Evolutionary conservation across 2,888 invertebrate genomes (phyloP).

Genomic region (Dryadula phaetusa): DNA sequence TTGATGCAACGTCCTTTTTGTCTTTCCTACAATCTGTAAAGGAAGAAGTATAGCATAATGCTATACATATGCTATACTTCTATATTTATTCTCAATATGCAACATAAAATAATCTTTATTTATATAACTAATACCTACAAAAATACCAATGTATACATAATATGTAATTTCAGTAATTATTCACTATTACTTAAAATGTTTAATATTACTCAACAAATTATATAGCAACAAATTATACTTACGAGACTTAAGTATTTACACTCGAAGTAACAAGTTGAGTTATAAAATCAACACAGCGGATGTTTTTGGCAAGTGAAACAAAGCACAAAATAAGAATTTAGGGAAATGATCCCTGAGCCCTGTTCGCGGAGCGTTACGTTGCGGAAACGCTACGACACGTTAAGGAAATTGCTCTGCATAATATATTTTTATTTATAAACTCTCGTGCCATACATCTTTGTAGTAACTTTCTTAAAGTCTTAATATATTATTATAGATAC

Average conservation of each 20-base stretch:
- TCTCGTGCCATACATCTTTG: background rate
- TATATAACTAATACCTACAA: too few species aligned
- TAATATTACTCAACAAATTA: background rate
- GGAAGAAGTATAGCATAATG: too few species aligned
- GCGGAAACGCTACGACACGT: constrained; percentile 30
- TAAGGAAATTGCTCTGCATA: constrained; percentile 29
- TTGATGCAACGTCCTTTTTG: too few species aligned
- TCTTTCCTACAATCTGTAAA: too few species aligned
- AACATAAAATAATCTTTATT: too few species aligned
- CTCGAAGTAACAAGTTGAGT: constrained; percentile 37
- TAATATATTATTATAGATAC: background rate
- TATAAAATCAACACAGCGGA: constrained; percentile 27
- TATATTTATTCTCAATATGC: too few species aligned
- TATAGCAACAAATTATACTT: too few species aligned
- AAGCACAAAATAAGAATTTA: constrained; percentile 42
- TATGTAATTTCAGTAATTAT: too few species aligned
- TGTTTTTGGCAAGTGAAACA: constrained; percentile 42
- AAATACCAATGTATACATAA: too few species aligned
- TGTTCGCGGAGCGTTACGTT: constrained; percentile 31
- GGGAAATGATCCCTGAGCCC: constrained; percentile 41
- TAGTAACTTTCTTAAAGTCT: background rate
- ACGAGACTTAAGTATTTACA: constrained; percentile 30
- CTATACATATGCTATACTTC: too few species aligned
- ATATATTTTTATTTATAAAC: constrained; percentile 12
- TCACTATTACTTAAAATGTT: background rate